Percentiles rank a stretch among this genome's conserved stretches.
phyloP scores from a whole-genome alignment of 2,797 vertebrate species.

The Sebastes alutus region DNA sequence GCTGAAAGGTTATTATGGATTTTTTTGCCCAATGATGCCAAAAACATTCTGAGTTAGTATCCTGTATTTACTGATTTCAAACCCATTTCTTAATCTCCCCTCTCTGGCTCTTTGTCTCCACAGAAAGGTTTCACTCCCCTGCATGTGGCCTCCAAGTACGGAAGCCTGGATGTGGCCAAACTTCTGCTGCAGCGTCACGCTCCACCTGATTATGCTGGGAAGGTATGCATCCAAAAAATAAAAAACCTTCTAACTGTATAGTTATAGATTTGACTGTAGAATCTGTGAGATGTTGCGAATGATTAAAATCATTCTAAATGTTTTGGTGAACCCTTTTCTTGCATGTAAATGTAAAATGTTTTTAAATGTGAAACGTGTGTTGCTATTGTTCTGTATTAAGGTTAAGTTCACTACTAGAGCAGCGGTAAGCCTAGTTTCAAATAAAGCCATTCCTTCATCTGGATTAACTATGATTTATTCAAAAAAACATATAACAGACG shows the following conservation, averaged over 20 bases:
- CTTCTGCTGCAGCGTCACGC: constrained; percentile 92
- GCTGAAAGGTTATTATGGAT: too few relatives aligned
- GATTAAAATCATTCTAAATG: not conserved
- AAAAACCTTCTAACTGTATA: not conserved
- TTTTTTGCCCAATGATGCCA: too few relatives aligned
- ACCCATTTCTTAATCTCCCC: not conserved
- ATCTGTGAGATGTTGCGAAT: not conserved
- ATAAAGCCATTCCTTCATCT: constrained; percentile 21
- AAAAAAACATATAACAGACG: constrained; percentile 40
- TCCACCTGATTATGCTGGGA: constrained; percentile 91
- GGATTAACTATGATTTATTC: constrained; percentile 47
- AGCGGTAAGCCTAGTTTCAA: constrained; percentile 57
- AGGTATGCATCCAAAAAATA: constrained; percentile 80
- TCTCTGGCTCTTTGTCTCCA: constrained; percentile 1
- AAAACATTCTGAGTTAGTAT: not conserved
- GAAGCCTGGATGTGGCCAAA: constrained; percentile 95
- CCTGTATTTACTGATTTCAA: not conserved
- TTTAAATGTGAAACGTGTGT: constrained; percentile 38
- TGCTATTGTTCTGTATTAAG: constrained; percentile 52
- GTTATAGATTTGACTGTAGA: not conserved
- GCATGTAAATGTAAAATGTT: not conserved
- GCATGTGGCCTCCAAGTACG: constrained; percentile 96
- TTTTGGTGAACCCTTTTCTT: not conserved
- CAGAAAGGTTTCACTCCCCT: constrained; percentile 98
- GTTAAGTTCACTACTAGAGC: constrained; percentile 57